Conservation (phyloP, 2,113 vertebrate genomes). For the Pangasianodon hypophthalmus region DNA sequence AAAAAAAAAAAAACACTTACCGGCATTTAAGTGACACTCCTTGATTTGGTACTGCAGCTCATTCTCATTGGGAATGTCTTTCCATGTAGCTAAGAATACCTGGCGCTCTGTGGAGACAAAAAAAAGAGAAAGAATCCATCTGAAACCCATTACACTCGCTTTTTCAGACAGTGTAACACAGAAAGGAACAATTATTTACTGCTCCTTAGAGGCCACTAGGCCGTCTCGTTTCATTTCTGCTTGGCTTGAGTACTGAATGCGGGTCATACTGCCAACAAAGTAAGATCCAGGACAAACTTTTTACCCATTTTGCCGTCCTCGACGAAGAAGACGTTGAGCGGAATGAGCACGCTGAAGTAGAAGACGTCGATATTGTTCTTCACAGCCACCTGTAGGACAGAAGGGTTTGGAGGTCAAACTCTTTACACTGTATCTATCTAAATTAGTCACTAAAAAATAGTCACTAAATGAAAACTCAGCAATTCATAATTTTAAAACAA, state of each 20-base stretch:
- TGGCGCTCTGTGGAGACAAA: slow-evolving; percentile 82
- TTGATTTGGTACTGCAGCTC: slow-evolving; percentile 99
- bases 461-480: no score
- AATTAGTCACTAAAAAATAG: no score
- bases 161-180: background rate
- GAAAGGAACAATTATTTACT: background rate
- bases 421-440: background rate
- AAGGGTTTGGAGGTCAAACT: slow-evolving; percentile 39
- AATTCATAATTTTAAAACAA: background rate
- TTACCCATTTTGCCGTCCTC: slow-evolving; percentile 99
- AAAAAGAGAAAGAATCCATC: background rate
- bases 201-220: background rate
- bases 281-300: background rate
- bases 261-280: background rate
- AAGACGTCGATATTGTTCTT: slow-evolving; percentile 99
- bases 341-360: slow-evolving; percentile 98
- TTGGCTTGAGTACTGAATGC: background rate
- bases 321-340: slow-evolving; percentile 96
- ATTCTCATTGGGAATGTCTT: slow-evolving; percentile 98
- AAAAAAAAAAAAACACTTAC: slow-evolving; percentile 69
- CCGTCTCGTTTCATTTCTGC: background rate
- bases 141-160: background rate
- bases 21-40: slow-evolving; percentile 96
- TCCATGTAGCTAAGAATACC: slow-evolving; percentile 98
- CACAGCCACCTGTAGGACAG: slow-evolving; percentile 88